A percentile compares a stretch with the other conserved stretches of the same genome.
phyloP scores from a whole-genome alignment of 2,797 vertebrate species.

The Huso huso region DNA sequence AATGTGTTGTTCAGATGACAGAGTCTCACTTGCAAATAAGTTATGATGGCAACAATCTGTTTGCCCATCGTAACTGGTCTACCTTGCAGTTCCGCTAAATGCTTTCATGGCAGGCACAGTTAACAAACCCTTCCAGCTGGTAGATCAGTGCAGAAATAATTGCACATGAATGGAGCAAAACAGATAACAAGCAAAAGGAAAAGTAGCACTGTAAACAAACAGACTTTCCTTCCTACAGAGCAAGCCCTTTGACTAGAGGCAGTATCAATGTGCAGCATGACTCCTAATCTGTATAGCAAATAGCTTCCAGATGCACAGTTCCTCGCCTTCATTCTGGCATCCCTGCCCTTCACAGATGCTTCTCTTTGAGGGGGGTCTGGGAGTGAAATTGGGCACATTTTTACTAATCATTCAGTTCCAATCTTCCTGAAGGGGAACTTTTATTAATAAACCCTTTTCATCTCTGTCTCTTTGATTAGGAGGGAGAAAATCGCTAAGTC shows the following conservation, averaged over 20 bases:
- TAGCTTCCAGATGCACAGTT: slow-evolving; percentile 83
- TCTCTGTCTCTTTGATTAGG: slow-evolving; percentile 74
- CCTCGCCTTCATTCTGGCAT: slow-evolving; percentile 54
- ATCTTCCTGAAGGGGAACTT: slow-evolving; percentile 73
- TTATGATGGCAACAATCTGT: no score
- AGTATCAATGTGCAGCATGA: slow-evolving; percentile 69
- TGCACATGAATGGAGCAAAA: slow-evolving; percentile 32
- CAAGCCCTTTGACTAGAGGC: slow-evolving; percentile 63
- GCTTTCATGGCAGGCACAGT: no score
- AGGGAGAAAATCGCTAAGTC: slow-evolving; percentile 44
- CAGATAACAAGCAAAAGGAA: slow-evolving; percentile 29
- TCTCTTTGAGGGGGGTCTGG: slow-evolving; percentile 67
- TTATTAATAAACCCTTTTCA: slow-evolving; percentile 88
- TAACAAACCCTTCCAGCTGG: slow-evolving; percentile 36
- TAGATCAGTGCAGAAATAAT: slow-evolving; percentile 33
- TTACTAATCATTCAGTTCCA: slow-evolving; percentile 80
- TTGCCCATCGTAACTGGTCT: no score
- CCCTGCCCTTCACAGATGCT: slow-evolving; percentile 80
- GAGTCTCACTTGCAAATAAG: no score
- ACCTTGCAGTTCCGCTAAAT: no score
- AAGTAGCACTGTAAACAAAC: slow-evolving; percentile 44
- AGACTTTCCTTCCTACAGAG: slow-evolving; percentile 36
- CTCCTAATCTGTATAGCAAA: slow-evolving; percentile 76
- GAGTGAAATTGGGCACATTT: slow-evolving; percentile 66
- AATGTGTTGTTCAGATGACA: no score